A percentile compares a stretch with the other conserved stretches of the same genome.
Conservation (phyloP, 2,888 invertebrate species). For the Tetragnatha montana region DNA sequence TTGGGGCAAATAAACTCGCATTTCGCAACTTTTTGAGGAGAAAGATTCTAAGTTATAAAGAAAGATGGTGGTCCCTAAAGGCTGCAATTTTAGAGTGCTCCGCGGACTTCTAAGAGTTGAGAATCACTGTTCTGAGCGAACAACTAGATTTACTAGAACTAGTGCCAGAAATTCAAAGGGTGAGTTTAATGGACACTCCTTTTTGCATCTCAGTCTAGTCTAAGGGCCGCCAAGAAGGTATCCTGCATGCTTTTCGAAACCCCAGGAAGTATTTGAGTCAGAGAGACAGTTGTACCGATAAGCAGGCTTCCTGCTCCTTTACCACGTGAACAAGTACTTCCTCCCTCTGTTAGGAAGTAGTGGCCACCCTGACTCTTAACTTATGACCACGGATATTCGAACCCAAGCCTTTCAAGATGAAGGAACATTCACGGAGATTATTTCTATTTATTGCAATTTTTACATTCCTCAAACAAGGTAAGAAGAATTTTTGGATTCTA, state of each 20-base stretch:
- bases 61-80: no score
- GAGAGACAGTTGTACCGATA: conserved; percentile 25
- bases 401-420: not conserved
- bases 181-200: no score
- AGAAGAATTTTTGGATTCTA: not conserved
- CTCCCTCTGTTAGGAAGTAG: conserved; percentile 35
- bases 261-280: conserved; percentile 47
- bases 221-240: not conserved
- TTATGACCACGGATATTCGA: not conserved
- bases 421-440: not conserved
- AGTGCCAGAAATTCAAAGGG: no score
- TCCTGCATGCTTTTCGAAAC: conserved; percentile 24
- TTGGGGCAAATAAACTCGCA: no score
- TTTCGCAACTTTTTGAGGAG: no score
- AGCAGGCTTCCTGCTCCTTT: conserved; percentile 31
- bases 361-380: not conserved
- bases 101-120: no score
- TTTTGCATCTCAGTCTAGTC: no score
- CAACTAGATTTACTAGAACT: no score
- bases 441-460: not conserved
- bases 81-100: no score
- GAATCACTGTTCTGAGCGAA: no score
- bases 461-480: conserved; percentile 6
- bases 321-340: conserved; percentile 50
- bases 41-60: no score